Evolutionary conservation across 2,797 vertebrate species (phyloP), one percentile per base, ranked within the genome.

Genomic region (Sphaeramia orbicularis): DNA sequence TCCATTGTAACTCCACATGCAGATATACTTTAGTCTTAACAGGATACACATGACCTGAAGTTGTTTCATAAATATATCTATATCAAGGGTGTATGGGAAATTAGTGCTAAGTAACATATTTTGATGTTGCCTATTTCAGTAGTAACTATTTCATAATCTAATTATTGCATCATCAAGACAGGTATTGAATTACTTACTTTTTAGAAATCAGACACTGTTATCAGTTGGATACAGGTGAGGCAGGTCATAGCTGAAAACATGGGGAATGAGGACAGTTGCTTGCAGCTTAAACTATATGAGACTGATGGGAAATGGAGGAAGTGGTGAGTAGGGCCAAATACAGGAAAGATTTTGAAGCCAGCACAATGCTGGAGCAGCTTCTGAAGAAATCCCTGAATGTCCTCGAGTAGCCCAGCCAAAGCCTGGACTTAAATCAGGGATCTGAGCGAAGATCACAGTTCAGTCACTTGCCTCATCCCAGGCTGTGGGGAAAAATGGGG

Each of bases 341-440:
- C 48, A 42, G 49, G 49, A 64, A 58, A 56, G 14, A 58, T 76
- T 75, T 69, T 59, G 67, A 64, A 77, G 71, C 66, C 18, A n/a
- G 32, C 63, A 63, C 40, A 44, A 51, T 16, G 36, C 37, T 78
- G 74, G 69, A 65, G 38, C 32, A 30, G 27, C 47, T 71, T 83
- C 38, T 1, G n/a, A 32, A 52, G 53, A 49, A 48, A 67, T 64
- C 54, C 41, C 59, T 42, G 8, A 71, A 48, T 0, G 15, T 74
- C 48, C 36, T 69, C 30, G 27, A 58, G 42, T 30, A 15, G 24
- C 38, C 37, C 36, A 49, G 65, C 69, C 65, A 75, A 83, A 75
- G 48, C 51, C 40, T 58, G 38, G 76, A 76, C 44, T 65, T 56
- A 57, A 56, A 78, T 68, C 55, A 73, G 44, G 69, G 74, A 68